Evolutionary conservation across 2,888 invertebrate species (phyloP), one percentile per base, ranked within the genome.

Genomic region (Drosophila anomelani): DNA sequence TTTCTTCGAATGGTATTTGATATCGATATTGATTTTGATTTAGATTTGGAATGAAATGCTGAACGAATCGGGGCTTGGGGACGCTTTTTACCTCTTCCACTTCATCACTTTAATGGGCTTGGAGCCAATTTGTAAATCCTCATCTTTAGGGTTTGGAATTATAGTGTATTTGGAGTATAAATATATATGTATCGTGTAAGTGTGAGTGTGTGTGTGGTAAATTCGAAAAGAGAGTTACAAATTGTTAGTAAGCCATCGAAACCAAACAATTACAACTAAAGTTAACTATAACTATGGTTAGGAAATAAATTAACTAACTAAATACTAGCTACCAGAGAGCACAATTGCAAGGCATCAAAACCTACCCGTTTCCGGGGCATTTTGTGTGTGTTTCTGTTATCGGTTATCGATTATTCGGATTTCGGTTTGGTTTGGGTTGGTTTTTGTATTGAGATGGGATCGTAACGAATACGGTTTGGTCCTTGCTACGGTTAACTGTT

Each of bases 391-490:
- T 47, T 41, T 60, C 60, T 41, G 39, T 43, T 68, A 23, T 17
- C 49, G 1, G 13, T 51, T 47, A 49, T 32, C 49, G 47, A 7
- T 44, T 23, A 46, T 26, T 47, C 47, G 29, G 8, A n/a, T 46
- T 15, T 55, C 49, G 49, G 23, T 64, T 77, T 44, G 23, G 67
- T 67, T 38, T 70, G 55, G 51, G 20, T 60, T 61, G 38, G 26
- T 51, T 57, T 47, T 47, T 60, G 38, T 51, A 80, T 61, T 66
- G 81, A 46, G 70, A 77, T 70, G 89, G 88, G 87, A 82, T 88
- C 91, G 81, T 51, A 66, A 29, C 64, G 91, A 92, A 92, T 92
- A 92, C 92, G 90, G 91, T 92, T 92, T 91, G 91, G 91, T 84
- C 92, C 90, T 92, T 91, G 91, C 92, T 83, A 73, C 79, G 77